Evolutionary conservation across 1,140 invertebrate genomes (phyloP).

Genomic region (Eubasilissa regina): DNA sequence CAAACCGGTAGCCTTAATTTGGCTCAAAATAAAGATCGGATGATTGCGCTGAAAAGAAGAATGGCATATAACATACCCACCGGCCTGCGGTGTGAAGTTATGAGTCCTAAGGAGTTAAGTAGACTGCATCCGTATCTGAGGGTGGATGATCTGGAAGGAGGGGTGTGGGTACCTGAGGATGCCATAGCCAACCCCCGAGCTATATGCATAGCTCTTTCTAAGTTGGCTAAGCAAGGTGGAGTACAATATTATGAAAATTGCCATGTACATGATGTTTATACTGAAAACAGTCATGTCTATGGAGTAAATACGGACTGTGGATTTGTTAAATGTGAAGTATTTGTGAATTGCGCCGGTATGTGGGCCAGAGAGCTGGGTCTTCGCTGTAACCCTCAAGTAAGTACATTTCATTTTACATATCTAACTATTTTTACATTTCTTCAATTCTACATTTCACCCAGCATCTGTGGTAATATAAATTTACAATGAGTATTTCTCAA

Average conservation of each 20-base stretch:
- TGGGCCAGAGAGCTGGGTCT: constrained; percentile 81
- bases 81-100: constrained; percentile 73
- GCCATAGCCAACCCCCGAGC: constrained; percentile 78
- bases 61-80: constrained; percentile 75
- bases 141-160: constrained; percentile 81
- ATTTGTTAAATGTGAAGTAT: constrained; percentile 79
- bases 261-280: constrained; percentile 73
- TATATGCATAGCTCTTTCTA: constrained; percentile 75
- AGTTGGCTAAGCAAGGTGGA: constrained; percentile 75
- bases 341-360: constrained; percentile 84
- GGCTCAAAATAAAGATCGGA: constrained; percentile 81
- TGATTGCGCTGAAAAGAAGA: constrained; percentile 77
- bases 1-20: constrained; percentile 81
- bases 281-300: constrained; percentile 74
- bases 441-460: not conserved
- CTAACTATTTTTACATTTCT: not conserved
- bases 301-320: constrained; percentile 77
- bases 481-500: too few relatives aligned
- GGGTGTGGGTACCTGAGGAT: constrained; percentile 83
- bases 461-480: too few relatives aligned
- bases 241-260: constrained; percentile 77
- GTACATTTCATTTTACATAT: not conserved
- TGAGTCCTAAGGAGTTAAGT: constrained; percentile 66
- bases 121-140: constrained; percentile 76
- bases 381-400: constrained; percentile 75